Base-by-base conservation (phyloP, 1,140 invertebrate genomes). In the Manduca sexta region DNA sequence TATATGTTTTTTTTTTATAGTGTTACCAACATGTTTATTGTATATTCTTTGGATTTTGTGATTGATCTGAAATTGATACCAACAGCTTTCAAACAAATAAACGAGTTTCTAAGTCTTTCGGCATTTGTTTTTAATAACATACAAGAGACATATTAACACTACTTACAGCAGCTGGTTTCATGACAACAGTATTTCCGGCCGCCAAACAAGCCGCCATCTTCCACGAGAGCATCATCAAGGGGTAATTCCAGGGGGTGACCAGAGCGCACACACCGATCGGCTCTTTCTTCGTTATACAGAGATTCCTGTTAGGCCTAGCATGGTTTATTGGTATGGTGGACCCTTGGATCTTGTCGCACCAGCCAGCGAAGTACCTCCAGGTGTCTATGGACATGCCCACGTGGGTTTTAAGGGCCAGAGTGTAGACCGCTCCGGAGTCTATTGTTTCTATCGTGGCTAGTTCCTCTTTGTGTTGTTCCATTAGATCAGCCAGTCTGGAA, bases 161-260 rank as follows among this genome's bases (percentile, higher is more conserved):
- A 45, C 69, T 70, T 63, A 87, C 86, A 70, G 98, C 96, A 0
- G 97, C 97, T 0, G 96, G 94, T 79, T 99, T 99, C 87, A 99
- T 94, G 0, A 99, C 91, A 10, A 98, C 92, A 0, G 93, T 95
- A 66, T 98, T 99, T 8, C 97, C 97, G 13, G 95, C 95, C 0
- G 96, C 94, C 13, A 99, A 87, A 55, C 97, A 98, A 0, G 98
- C 97, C 0, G 96, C 97, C 89, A 99, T 93, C 74, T 99, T 99
- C 97, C 97, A 99, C 0, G 97, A 95, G n/a, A 97, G 87, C 97
- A 99, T 99, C 89, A 98, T 92, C 6, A 99, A 74, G 0, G 97
- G 97, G 74, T 98, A 99, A 75, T 99, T 99, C 98, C 97, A 99
- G 0, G 97, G 97, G 3, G 97, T 98, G 14, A 99, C 93, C 33